A percentile compares a stretch with the other conserved stretches of the same genome.
Conservation (phyloP, 2,888 invertebrate species). For the Synanthedon vespiformis region DNA sequence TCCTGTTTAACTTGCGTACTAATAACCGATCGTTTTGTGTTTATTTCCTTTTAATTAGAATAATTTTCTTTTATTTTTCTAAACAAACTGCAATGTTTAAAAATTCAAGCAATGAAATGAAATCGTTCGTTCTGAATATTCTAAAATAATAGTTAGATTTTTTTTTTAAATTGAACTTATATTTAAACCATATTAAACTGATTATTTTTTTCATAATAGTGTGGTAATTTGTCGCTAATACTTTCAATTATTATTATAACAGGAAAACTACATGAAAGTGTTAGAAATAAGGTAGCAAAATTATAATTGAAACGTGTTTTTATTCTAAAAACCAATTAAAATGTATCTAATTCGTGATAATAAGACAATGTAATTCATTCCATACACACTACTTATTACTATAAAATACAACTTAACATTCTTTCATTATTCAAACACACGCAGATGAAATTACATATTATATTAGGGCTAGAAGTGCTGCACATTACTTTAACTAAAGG, state of each 20-base stretch:
- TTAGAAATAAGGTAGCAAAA: background rate
- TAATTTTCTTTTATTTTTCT: background rate
- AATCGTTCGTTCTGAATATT: too few species aligned
- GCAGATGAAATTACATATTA: constrained; percentile 29
- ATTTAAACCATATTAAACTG: too few species aligned
- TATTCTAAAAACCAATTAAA: constrained; percentile 8
- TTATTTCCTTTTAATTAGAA: background rate
- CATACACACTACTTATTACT: constrained; percentile 11
- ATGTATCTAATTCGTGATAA: constrained; percentile 1
- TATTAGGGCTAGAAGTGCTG: constrained; percentile 8
- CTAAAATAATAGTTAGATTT: too few species aligned
- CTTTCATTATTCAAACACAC: constrained; percentile 36
- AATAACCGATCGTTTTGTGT: background rate
- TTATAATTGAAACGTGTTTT: constrained; percentile 7
- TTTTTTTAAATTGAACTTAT: too few species aligned
- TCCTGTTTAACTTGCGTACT: too few species aligned
- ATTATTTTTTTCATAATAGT: too few species aligned
- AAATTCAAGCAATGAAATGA: too few species aligned
- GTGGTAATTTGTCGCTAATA: too few species aligned
- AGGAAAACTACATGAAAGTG: background rate
- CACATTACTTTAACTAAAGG: constrained; percentile 3
- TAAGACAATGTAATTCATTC: constrained; percentile 1
- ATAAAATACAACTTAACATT: constrained; percentile 31
- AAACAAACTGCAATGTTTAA: background rate
- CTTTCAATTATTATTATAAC: background rate